These are phyloP conservation scores for Caradrina kadenii DNA, from an alignment of 2,888 invertebrate species.

Conservation along the genomic window DNA sequence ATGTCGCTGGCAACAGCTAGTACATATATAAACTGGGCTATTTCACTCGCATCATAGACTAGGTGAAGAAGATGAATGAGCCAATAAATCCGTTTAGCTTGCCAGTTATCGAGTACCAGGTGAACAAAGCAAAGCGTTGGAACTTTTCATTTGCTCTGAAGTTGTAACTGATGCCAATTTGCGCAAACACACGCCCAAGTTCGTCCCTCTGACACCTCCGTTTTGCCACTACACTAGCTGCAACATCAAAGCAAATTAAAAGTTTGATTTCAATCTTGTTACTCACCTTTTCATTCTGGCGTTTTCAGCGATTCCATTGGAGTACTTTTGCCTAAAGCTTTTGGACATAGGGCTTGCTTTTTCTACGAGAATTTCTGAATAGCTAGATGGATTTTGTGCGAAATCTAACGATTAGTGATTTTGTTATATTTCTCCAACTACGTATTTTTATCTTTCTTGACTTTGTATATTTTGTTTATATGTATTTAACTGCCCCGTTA, in stretches of 20 bases:
- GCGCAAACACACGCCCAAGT: conserved; percentile 6
- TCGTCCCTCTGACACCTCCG: conserved; percentile 25
- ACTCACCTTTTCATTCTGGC: conserved; percentile 3
- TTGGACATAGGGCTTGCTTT: not conserved
- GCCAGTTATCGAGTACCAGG: not conserved
- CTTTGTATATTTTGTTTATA: too few relatives aligned
- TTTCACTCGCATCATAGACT: too few relatives aligned
- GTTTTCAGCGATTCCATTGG: not conserved
- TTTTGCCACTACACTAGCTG: conserved; percentile 15
- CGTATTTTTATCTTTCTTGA: too few relatives aligned
- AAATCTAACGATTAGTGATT: too few relatives aligned
- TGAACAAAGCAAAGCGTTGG: not conserved
- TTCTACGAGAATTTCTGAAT: too few relatives aligned
- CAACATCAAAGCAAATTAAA: conserved; percentile 20
- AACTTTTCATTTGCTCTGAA: conserved; percentile 13
- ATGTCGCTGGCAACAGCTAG: too few relatives aligned
- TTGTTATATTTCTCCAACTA: too few relatives aligned
- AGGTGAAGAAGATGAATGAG: not conserved
- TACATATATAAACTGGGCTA: not conserved
- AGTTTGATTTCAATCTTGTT: conserved; percentile 28
- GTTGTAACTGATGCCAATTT: conserved; percentile 23
- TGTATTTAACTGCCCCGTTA: too few relatives aligned
- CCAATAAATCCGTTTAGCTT: not conserved
- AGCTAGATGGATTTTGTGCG: too few relatives aligned
- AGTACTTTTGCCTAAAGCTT: not conserved